Evolutionary conservation across 2,797 vertebrate genomes (phyloP).

Genomic region (Nyctibius grandis): DNA sequence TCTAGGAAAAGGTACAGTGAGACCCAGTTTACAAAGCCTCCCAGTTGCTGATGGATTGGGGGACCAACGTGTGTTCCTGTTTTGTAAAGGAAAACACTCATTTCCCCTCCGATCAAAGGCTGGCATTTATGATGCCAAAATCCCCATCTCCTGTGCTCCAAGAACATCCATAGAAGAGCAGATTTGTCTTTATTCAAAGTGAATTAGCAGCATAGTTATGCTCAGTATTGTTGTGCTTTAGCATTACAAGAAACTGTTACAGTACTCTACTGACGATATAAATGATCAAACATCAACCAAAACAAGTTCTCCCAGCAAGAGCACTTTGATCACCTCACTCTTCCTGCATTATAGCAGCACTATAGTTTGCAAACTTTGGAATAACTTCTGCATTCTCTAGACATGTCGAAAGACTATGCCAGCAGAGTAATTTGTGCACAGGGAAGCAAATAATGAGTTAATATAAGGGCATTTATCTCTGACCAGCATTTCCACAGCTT

Average conservation of each 20-base stretch:
- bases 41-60: neutral
- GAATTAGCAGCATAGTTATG: neutral
- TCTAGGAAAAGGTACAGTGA: neutral
- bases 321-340: neutral
- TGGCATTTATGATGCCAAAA: constrained; percentile 28
- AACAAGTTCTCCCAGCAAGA: neutral
- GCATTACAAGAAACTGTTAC: neutral
- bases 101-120: constrained; percentile 30
- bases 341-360: neutral
- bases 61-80: neutral
- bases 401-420: neutral
- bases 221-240: neutral
- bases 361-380: neutral
- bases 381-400: neutral
- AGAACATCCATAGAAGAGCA: neutral
- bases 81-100: constrained; percentile 32
- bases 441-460: neutral
- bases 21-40: neutral
- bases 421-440: neutral
- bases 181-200: neutral
- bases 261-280: neutral
- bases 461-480: neutral
- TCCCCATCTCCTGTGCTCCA: neutral
- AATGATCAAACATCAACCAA: neutral
- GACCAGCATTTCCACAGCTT: neutral